Base-by-base conservation (phyloP, 2,888 invertebrate species). In the Glaucopsyche alexis region DNA sequence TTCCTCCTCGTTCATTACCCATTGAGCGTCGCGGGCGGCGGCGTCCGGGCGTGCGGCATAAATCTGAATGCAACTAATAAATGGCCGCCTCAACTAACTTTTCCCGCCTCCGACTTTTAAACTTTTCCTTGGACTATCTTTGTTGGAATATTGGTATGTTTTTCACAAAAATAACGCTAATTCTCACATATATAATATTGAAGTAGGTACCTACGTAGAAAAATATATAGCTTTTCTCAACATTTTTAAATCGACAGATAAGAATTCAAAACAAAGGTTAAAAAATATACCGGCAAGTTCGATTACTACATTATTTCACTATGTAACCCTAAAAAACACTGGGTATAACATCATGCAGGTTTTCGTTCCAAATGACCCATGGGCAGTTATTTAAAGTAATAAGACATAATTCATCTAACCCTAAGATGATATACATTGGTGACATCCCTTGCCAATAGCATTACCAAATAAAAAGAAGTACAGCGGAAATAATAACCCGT, bases 1-100 rank as follows among this genome's bases (percentile, higher is more conserved):
- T 91, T 93, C 93, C 93, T 86, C 92, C 92, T 85, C 84, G 88
- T 90, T 93, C 92, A 92, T 93, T 93, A 93, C 89, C 85, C 84
- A 92, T 91, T 91, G 90, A 88, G 82, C 81, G 78, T 81, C 80
- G 81, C 81, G 79, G 80, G 77, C 74, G 75, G 75, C 73, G 76
- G 78, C 78, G 78, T 77, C 79, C 77, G 77, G 77, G 72, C 77
- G 85, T 85, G 84, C 81, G 83, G 88, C 89, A 93, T 93, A 93
- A 93, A 93, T 93, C 93, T 91, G 89, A 91, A 92, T 91, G 88
- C 83, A 90, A 83, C 84, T 81, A 87, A 85, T 85, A 87, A 86
- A 87, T 86, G 85, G 82, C 81, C 78, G 75, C 77, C 81, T 83
- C 81, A 81, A 81, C 81, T 84, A 88, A 90, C 83, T 91, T 89